These are phyloP conservation scores for Orchesella flavescens DNA, from an alignment of 2,888 invertebrate species.

Conservation along the genomic window DNA sequence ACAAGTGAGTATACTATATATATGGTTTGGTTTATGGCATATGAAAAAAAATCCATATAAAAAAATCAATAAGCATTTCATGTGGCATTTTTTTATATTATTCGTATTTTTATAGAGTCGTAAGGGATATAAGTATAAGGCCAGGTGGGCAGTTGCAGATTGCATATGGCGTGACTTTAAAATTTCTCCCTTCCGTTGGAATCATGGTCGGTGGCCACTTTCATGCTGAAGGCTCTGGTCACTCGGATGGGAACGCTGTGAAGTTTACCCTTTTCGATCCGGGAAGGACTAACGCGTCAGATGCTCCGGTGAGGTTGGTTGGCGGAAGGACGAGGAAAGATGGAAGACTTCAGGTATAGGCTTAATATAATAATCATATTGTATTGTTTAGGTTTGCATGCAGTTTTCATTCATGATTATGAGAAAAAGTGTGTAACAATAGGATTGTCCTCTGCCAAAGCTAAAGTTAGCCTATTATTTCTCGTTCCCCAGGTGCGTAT, in stretches of 20 bases:
- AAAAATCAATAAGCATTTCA: not conserved
- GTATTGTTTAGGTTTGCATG: not conserved
- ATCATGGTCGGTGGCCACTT: conserved; percentile 96
- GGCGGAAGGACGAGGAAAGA: conserved; percentile 87
- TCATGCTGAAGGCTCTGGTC: conserved; percentile 78
- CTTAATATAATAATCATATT: not conserved
- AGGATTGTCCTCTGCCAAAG: not conserved
- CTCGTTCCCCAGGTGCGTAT: conserved; percentile 80
- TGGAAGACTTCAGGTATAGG: conserved; percentile 84
- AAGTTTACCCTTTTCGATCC: conserved; percentile 72
- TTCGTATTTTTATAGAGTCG: conserved; percentile 78
- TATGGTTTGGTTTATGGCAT: not conserved
- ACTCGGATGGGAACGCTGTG: conserved; percentile 69
- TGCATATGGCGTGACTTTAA: conserved; percentile 88
- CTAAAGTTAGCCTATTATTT: conserved; percentile 6
- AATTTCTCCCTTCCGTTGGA: conserved; percentile 93
- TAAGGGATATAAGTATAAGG: conserved; percentile 93
- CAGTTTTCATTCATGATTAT: not conserved
- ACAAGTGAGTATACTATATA: conserved; percentile 75
- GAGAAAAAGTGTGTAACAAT: not conserved
- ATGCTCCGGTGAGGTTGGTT: conserved; percentile 84
- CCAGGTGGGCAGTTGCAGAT: conserved; percentile 93
- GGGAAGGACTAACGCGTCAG: conserved; percentile 77
- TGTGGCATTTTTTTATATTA: not conserved
- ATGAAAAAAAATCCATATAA: not conserved